Conservation (phyloP, 2,888 invertebrate species). For the Drosophila glabriapex region DNA sequence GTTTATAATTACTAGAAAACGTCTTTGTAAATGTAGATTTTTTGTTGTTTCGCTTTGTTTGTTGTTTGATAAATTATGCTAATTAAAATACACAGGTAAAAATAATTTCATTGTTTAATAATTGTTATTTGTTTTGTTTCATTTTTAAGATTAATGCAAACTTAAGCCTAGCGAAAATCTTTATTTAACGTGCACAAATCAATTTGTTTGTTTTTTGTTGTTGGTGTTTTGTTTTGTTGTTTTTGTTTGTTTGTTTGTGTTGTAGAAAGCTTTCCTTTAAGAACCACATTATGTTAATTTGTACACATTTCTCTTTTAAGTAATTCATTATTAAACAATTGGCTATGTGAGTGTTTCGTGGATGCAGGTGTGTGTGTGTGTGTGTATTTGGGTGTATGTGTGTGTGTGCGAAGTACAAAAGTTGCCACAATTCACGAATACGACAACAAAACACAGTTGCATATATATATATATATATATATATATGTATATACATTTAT, state of each 20-base stretch:
- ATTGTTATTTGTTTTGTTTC: conserved; percentile 41
- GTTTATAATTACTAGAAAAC: conserved; percentile 76
- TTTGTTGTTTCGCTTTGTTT: conserved; percentile 60
- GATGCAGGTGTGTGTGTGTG: conserved; percentile 23
- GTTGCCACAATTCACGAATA: conserved; percentile 44
- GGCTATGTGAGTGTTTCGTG: conserved; percentile 69
- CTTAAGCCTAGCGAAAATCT: conserved; percentile 75
- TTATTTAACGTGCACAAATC: conserved; percentile 58
- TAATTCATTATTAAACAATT: conserved; percentile 75
- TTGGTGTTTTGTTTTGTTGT: conserved; percentile 35
- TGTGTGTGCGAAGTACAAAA: conserved; percentile 57
- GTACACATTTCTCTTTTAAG: conserved; percentile 74
- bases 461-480: conserved; percentile 9
- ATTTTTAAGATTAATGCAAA: conserved; percentile 51
- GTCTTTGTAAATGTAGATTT: conserved; percentile 76
- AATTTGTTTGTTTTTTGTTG: conserved; percentile 38
- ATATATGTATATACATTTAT: not conserved
- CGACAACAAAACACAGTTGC: conserved; percentile 43
- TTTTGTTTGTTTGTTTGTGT: conserved; percentile 46
- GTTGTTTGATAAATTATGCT: conserved; percentile 65
- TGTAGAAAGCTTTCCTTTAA: conserved; percentile 65
- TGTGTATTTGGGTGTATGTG: conserved; percentile 9
- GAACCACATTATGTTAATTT: conserved; percentile 74
- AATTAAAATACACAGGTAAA: conserved; percentile 82
- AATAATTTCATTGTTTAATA: conserved; percentile 80